Evolutionary conservation across 2,797 vertebrate genomes (phyloP).

Genomic region (Sitta carolinensis): DNA sequence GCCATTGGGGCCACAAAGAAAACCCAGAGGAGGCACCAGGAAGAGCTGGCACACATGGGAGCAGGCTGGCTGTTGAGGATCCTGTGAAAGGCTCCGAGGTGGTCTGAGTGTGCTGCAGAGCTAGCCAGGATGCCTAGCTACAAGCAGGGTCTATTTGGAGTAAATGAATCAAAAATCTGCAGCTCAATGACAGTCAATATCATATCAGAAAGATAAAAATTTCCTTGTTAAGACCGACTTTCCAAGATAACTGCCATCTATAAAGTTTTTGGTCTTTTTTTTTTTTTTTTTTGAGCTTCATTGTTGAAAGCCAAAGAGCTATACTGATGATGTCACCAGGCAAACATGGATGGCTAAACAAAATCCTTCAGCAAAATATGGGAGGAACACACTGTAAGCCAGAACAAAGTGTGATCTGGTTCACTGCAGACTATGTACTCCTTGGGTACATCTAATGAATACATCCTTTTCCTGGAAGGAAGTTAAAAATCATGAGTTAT

Average conservation of each 20-base stretch:
- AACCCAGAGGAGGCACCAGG: neutral
- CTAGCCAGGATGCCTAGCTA: neutral
- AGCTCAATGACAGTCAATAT: neutral
- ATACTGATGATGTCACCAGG: neutral
- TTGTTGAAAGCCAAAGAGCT: neutral
- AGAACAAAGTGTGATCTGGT: neutral
- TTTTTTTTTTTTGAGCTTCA: neutral
- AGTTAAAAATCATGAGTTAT: neutral
- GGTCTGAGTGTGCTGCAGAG: neutral
- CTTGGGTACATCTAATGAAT: neutral
- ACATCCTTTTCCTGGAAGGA: neutral
- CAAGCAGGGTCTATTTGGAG: neutral
- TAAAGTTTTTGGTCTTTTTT: neutral
- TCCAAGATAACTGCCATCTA: neutral
- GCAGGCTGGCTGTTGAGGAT: rapidly evolving
- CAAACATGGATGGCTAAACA: neutral
- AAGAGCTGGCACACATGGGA: rapidly evolving
- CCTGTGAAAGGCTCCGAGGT: neutral
- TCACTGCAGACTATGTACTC: neutral
- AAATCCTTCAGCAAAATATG: neutral
- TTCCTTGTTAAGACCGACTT: neutral
- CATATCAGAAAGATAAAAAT: neutral
- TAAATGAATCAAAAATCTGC: neutral
- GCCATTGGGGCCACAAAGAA: rapidly evolving
- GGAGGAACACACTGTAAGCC: neutral